Base-by-base conservation (phyloP, 2,888 invertebrate species). In the Noctua janthe region DNA sequence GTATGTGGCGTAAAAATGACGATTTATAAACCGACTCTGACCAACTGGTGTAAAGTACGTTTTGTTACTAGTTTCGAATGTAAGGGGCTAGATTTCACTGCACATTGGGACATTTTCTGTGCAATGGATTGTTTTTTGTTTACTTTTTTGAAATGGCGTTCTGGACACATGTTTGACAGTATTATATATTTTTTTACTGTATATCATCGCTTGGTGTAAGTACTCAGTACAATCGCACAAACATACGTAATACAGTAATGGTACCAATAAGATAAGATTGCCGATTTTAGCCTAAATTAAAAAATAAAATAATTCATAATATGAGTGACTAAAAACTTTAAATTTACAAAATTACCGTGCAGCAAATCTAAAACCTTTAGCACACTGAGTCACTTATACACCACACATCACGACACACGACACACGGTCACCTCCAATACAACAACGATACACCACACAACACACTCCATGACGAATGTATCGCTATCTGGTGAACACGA, bases 11-110 rank as follows among this genome's bases (percentile, higher is more conserved):
- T 15, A 0, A 35, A 64, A 51, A 66, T 79, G 23, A 23, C 71
- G 54, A 72, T 64, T 78, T 69, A 76, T 59, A 39, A 17, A 20
- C 49, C 56, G 23, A 13, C 67, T 70, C 66, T 29, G 69, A 66
- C 62, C 78, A 64, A 23, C 56, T 11, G 23, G 5, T 66, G 64
- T 76, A 29, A 15, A 62, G 10, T 39, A 47, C 1, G 15, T 62
- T 13, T 47, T 64, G n/a, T 76, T 2, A 56, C 49, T 43, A 54
- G 66, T 35, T 66, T 23, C 49, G 11, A 10, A 23, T 43, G 3
- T n/a, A 29, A 20, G 29, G 39, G 23, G 47, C 20, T 35, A 20
- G 47, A 51, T 47, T n/a, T 71, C 47, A 8, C 20, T 66, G 47
- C 3, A 29, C 29, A 8, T 43, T 47, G 23, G 43, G 47, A 4